Evolutionary conservation across 2,797 vertebrate species (phyloP).

Genomic region (Enteromius trimaculatus): DNA sequence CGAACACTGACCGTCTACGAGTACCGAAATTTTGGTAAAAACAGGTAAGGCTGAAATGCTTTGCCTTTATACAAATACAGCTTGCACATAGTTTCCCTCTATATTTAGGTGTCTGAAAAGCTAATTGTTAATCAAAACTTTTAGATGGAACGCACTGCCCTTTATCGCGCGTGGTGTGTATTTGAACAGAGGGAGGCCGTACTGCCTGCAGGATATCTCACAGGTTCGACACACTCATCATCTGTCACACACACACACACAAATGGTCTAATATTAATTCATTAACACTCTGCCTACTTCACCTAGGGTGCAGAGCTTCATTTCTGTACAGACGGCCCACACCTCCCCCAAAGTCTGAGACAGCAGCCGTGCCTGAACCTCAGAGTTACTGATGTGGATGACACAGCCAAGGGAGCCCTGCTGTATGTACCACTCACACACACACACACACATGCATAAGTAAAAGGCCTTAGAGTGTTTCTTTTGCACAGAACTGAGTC

Average conservation of each 20-base stretch:
- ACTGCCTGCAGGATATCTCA: conserved; percentile 53
- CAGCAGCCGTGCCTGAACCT: conserved; percentile 72
- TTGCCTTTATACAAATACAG: not conserved
- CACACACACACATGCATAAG: not conserved
- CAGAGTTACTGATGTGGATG: conserved; percentile 77
- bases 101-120: not conserved
- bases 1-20: conserved; percentile 80
- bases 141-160: conserved; percentile 51
- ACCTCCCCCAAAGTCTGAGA: conserved; percentile 78
- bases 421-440: conserved; percentile 69
- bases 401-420: conserved; percentile 69
- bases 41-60: conserved; percentile 70
- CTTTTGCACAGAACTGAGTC: conserved; percentile 40
- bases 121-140: conserved; percentile 4
- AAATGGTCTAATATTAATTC: conserved; percentile 11
- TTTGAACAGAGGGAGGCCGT: conserved; percentile 51
- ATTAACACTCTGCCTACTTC: conserved; percentile 46
- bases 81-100: not conserved
- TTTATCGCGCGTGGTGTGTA: conserved; percentile 54
- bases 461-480: not conserved
- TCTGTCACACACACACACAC: conserved; percentile 30
- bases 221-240: conserved; percentile 38
- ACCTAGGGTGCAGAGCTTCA: conserved; percentile 79
- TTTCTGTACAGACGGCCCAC: conserved; percentile 76
- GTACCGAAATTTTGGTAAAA: conserved; percentile 81